These are phyloP conservation scores for Euphonia xanthogaster DNA, from an alignment of 2,797 vertebrate genomes.

Conservation along the genomic window DNA sequence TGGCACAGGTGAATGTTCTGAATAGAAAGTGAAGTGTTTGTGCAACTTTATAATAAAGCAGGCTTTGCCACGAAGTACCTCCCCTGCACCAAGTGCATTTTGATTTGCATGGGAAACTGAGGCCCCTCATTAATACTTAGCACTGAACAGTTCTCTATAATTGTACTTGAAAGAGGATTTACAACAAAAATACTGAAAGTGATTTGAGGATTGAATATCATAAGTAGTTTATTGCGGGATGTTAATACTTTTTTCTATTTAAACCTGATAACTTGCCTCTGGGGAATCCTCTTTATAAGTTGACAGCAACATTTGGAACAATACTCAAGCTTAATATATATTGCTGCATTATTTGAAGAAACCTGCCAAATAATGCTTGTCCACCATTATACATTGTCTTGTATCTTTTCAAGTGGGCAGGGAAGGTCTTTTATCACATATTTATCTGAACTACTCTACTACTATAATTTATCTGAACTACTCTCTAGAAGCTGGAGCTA, in stretches of 20 bases:
- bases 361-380: background rate
- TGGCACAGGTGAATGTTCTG: conserved; percentile 80
- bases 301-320: background rate
- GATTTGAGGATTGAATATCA: background rate
- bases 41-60: background rate
- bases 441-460: background rate
- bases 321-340: background rate
- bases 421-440: background rate
- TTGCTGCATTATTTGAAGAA: background rate
- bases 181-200: background rate
- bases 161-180: background rate
- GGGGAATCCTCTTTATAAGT: background rate
- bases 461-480: background rate
- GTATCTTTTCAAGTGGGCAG: background rate
- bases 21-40: background rate
- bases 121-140: background rate
- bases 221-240: background rate
- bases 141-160: background rate
- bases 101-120: background rate
- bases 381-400: background rate
- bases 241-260: background rate
- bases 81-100: background rate
- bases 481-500: background rate
- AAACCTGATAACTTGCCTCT: background rate
- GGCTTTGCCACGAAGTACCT: background rate